Evolutionary conservation across 2,797 vertebrate species (phyloP).

Genomic region (Ispidina lecontei): DNA sequence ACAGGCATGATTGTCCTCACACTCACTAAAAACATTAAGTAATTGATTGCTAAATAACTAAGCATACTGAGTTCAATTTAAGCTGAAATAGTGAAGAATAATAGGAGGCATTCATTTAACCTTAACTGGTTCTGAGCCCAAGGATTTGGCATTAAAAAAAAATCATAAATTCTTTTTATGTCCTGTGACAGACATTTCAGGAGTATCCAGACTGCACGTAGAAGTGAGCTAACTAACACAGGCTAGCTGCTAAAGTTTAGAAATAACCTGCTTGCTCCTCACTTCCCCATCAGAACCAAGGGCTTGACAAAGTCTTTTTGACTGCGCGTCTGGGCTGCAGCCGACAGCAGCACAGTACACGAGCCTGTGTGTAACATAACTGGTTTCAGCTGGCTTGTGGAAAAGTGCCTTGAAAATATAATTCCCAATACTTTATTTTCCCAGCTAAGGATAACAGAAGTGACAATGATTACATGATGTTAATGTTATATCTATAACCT

Average conservation of each 20-base stretch:
- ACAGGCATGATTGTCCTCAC: background rate
- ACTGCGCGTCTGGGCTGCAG: background rate
- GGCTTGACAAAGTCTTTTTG: slow-evolving; percentile 43
- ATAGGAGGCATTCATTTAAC: slow-evolving; percentile 28
- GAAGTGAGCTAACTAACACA: background rate
- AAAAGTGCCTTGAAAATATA: background rate
- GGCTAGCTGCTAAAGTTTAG: background rate
- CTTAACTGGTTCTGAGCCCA: background rate
- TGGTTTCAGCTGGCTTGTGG: slow-evolving; percentile 6
- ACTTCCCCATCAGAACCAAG: background rate
- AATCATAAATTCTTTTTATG: slow-evolving; percentile 17
- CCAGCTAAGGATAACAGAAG: background rate
- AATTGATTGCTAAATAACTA: background rate
- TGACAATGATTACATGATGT: background rate
- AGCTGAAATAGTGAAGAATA: background rate
- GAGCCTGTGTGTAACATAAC: background rate
- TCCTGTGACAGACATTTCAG: slow-evolving; percentile 31
- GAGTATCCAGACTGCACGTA: background rate
- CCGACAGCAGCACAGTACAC: background rate
- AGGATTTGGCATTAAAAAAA: background rate
- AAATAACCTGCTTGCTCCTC: slow-evolving; percentile 42
- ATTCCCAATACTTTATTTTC: background rate
- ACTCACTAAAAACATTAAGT: background rate
- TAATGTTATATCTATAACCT: slow-evolving; percentile 19
- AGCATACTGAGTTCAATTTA: background rate